These are phyloP conservation scores for Zelostemma sp. DNA, from an alignment of 1,140 invertebrate genomes.

Conservation along the genomic window DNA sequence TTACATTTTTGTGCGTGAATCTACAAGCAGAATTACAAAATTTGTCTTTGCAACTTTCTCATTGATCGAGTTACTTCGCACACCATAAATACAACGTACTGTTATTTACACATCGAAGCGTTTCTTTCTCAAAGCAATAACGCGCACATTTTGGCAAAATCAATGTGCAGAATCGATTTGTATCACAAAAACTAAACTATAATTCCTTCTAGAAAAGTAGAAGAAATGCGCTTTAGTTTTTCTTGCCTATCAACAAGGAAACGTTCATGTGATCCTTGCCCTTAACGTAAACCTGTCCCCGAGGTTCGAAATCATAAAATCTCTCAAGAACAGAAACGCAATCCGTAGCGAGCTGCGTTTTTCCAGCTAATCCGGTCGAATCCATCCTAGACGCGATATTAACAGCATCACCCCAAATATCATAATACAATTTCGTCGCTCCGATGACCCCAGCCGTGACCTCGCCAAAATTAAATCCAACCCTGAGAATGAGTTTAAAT, in stretches of 20 bases:
- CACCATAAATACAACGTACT: background rate
- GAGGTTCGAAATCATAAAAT: conserved; percentile 82
- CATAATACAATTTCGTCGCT: conserved; percentile 95
- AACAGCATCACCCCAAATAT: conserved; percentile 98
- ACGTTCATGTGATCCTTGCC: conserved; percentile 96
- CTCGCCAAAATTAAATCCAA: conserved; percentile 88
- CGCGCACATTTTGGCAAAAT: conserved; percentile 1
- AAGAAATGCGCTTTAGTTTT: conserved; percentile 9
- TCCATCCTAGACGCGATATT: conserved; percentile 98
- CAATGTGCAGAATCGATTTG: too few relatives aligned
- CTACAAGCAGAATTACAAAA: too few relatives aligned
- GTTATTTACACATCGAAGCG: background rate
- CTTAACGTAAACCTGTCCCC: conserved; percentile 93
- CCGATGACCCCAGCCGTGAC: conserved; percentile 97
- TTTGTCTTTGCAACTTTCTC: conserved; percentile 3
- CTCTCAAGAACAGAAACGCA: conserved; percentile 77
- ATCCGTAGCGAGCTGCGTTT: conserved; percentile 87
- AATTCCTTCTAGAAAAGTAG: conserved; percentile 8
- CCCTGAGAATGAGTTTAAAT: conserved; percentile 92
- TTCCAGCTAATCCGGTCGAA: conserved; percentile 87
- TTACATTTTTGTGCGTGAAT: too few relatives aligned
- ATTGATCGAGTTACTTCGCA: conserved; percentile 5
- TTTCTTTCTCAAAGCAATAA: conserved; percentile 3
- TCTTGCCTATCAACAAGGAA: conserved; percentile 78
- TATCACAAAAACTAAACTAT: too few relatives aligned